phyloP scores from a whole-genome alignment of 2,113 vertebrate genomes.

The Malurus cyaneus region DNA sequence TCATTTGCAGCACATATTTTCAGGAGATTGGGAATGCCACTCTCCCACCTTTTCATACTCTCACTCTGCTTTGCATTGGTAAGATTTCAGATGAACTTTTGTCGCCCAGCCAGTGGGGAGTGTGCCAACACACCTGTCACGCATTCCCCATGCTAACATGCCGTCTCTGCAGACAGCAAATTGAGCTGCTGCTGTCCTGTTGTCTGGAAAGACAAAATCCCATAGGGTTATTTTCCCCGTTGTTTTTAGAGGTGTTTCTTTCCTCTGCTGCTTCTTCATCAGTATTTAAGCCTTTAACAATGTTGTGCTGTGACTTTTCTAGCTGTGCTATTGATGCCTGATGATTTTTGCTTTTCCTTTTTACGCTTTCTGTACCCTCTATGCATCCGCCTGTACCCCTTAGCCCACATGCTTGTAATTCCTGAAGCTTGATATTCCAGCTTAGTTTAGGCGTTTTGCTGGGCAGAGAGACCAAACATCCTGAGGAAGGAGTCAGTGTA shows the following conservation, averaged over 20 bases:
- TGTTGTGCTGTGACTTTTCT: not conserved
- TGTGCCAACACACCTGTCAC: not conserved
- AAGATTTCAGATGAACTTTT: not conserved
- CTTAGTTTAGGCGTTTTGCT: too few relatives aligned
- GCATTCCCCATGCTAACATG: not conserved
- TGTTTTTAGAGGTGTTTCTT: not conserved
- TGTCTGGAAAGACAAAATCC: not conserved
- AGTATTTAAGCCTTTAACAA: not conserved
- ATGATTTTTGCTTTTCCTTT: too few relatives aligned
- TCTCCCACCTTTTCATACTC: not conserved
- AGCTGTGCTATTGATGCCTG: too few relatives aligned
- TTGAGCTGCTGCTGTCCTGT: not conserved
- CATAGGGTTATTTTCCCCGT: not conserved
- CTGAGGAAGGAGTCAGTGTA: too few relatives aligned
- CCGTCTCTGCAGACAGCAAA: not conserved
- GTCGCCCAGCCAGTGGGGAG: not conserved
- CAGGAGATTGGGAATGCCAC: not conserved
- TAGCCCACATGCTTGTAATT: too few relatives aligned
- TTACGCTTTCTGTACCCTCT: too few relatives aligned
- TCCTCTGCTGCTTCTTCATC: not conserved
- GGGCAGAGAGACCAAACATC: too few relatives aligned
- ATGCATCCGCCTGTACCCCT: too few relatives aligned
- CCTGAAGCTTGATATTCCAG: too few relatives aligned
- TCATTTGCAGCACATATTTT: not conserved
- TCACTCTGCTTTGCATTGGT: fast-evolving